These are phyloP conservation scores for Falco cherrug DNA, from an alignment of 2,797 vertebrate species.

Conservation along the genomic window DNA sequence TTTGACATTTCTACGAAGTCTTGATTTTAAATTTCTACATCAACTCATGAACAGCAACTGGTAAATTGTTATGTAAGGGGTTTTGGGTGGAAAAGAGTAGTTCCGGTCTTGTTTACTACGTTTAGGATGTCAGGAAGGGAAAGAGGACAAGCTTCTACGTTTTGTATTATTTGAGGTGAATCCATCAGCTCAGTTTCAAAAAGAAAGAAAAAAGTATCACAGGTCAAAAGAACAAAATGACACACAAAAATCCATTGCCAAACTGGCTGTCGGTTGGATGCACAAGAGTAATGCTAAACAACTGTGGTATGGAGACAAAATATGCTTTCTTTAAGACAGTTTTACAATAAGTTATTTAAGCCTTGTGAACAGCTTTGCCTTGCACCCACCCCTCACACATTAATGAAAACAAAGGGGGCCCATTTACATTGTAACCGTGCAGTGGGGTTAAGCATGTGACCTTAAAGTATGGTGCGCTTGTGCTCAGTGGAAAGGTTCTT, in stretches of 20 bases:
- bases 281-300: conserved; percentile 75
- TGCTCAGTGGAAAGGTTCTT: conserved; percentile 81
- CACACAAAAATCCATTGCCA: conserved; percentile 70
- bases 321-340: conserved; percentile 71
- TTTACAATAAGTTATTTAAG: conserved; percentile 80
- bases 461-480: conserved; percentile 78
- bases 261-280: conserved; percentile 70
- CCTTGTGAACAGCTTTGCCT: conserved; percentile 62
- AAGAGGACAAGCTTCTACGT: conserved; percentile 16
- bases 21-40: conserved; percentile 37
- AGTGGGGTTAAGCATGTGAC: conserved; percentile 83
- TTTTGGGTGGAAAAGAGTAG: background rate
- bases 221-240: conserved; percentile 82
- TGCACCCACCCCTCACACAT: conserved; percentile 72
- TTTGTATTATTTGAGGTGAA: conserved; percentile 66
- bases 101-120: conserved; percentile 32
- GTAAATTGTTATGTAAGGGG: conserved; percentile 21
- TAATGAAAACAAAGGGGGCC: conserved; percentile 80
- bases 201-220: conserved; percentile 71
- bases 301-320: conserved; percentile 74
- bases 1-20: background rate
- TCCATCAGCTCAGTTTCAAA: background rate
- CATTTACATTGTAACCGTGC: conserved; percentile 80
- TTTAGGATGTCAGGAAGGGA: conserved; percentile 30
- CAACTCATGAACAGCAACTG: conserved; percentile 18